These are phyloP conservation scores for Sebastes trivittatus DNA, from an alignment of 2,797 vertebrate species.

Conservation along the genomic window DNA sequence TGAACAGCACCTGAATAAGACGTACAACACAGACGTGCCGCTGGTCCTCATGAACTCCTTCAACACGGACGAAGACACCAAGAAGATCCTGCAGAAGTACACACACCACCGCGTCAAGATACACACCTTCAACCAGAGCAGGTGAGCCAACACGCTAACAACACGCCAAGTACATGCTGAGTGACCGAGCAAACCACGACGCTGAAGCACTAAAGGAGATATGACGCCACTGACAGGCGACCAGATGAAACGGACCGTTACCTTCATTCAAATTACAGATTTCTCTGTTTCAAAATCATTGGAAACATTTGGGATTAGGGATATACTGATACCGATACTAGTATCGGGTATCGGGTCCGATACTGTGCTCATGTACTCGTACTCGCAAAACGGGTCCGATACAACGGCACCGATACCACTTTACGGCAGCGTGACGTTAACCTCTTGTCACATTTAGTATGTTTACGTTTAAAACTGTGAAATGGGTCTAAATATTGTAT, in stretches of 20 bases:
- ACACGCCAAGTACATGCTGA: too few species aligned
- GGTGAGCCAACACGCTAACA: slow-evolving; percentile 29
- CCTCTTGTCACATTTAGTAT: too few species aligned
- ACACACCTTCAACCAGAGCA: slow-evolving; percentile 96
- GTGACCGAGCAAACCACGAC: too few species aligned
- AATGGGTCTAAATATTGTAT: too few species aligned
- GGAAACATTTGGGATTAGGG: not conserved
- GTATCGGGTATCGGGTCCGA: too few species aligned
- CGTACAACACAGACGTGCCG: slow-evolving; percentile 92
- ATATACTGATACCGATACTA: too few species aligned
- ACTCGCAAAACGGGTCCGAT: too few species aligned
- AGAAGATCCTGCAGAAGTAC: slow-evolving; percentile 95
- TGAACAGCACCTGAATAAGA: slow-evolving; percentile 94
- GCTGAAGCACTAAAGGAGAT: not conserved
- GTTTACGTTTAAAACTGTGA: too few species aligned
- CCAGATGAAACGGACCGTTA: not conserved
- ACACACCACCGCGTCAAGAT: slow-evolving; percentile 93
- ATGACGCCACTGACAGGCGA: not conserved
- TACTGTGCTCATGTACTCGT: too few species aligned
- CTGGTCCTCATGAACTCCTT: slow-evolving; percentile 88
- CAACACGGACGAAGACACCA: slow-evolving; percentile 96
- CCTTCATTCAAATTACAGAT: not conserved
- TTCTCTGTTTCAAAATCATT: not conserved
- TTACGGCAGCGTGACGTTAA: too few species aligned
- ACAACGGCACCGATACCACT: too few species aligned